These are phyloP conservation scores for Bombus huntii DNA, from an alignment of 1,140 invertebrate species.

Conservation along the genomic window DNA sequence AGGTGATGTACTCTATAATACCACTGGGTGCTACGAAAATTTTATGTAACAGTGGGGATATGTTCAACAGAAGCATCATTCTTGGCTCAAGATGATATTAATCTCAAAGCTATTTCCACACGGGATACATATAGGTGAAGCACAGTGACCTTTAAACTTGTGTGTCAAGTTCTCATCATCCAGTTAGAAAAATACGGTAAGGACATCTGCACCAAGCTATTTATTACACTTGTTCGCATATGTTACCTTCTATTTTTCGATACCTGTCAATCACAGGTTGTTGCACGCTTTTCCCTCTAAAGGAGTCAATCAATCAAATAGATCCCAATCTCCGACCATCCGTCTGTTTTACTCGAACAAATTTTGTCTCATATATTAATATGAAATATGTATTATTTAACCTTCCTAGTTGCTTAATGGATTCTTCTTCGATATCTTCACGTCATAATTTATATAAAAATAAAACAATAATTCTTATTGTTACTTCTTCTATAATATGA, in stretches of 20 bases:
- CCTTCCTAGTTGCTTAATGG: neutral
- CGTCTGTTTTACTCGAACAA: neutral
- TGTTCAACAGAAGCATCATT: slow-evolving; percentile 57
- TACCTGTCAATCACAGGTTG: slow-evolving; percentile 45
- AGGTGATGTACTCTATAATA: slow-evolving; percentile 13
- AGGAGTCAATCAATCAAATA: neutral
- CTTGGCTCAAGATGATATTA: slow-evolving; percentile 48
- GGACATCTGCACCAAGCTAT: slow-evolving; percentile 3
- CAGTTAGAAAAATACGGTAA: slow-evolving; percentile 54
- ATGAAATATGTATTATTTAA: slow-evolving; percentile 13
- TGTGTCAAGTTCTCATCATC: slow-evolving; percentile 44
- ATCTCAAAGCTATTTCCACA: slow-evolving; percentile 36
- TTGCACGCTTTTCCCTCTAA: neutral
- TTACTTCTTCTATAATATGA: too few species aligned
- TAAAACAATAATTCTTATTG: neutral
- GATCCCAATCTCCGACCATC: too few species aligned
- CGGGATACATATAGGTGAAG: slow-evolving; percentile 26
- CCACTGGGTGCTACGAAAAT: slow-evolving; percentile 37
- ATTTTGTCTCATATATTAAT: neutral
- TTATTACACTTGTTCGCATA: neutral
- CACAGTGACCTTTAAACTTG: slow-evolving; percentile 42
- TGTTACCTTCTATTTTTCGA: slow-evolving; percentile 12
- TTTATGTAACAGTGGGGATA: slow-evolving; percentile 60
- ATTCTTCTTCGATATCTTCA: neutral
- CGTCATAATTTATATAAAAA: neutral